A percentile compares a stretch with the other conserved stretches of the same genome.
Conservation (phyloP, 2,888 invertebrate species). For the Polyploca ridens region DNA sequence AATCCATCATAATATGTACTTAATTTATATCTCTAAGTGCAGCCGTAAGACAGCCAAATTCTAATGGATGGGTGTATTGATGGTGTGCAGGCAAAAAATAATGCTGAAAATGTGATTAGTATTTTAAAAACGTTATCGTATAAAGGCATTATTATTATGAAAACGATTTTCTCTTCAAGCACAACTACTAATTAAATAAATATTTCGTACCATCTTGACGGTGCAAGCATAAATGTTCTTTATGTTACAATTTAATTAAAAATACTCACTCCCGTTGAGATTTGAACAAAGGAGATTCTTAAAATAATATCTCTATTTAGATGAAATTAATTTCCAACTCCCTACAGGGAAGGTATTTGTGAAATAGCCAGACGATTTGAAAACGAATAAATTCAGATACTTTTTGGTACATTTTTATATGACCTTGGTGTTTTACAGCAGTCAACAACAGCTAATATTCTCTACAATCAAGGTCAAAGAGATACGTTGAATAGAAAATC, state of each 20-base stretch:
- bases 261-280: background rate
- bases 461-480: too few species aligned
- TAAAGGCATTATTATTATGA: background rate
- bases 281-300: conserved; percentile 1
- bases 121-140: background rate
- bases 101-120: too few species aligned
- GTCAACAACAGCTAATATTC: too few species aligned
- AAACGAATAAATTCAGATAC: background rate
- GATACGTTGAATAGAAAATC: too few species aligned
- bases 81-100: too few species aligned
- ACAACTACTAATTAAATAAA: background rate
- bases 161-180: background rate
- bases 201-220: background rate
- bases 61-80: too few species aligned
- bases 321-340: conserved; percentile 1
- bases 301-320: background rate
- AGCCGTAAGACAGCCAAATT: too few species aligned
- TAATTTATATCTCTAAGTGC: too few species aligned
- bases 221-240: background rate
- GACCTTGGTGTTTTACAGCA: too few species aligned
- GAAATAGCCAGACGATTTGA: background rate
- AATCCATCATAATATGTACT: background rate
- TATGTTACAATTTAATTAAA: conserved; percentile 5
- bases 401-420: too few species aligned
- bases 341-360: conserved; percentile 2